Evolutionary conservation across 2,888 invertebrate genomes (phyloP).

Genomic region (Drosophila koepferae): DNA sequence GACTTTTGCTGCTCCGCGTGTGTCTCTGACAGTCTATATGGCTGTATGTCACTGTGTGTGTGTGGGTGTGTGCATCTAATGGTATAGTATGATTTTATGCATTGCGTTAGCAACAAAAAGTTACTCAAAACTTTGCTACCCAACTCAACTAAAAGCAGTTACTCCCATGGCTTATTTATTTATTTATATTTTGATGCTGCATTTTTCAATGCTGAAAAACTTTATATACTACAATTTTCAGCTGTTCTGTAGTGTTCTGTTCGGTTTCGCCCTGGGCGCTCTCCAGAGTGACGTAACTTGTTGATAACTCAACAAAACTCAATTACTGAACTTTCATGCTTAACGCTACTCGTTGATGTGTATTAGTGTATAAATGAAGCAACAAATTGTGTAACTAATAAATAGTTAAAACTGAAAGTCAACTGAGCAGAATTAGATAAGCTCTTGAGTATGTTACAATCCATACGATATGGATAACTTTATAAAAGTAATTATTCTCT

Average conservation of each 20-base stretch:
- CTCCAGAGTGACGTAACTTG: conserved; percentile 51
- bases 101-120: conserved; percentile 46
- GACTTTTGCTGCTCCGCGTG: conserved; percentile 31
- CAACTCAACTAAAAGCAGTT: conserved; percentile 12
- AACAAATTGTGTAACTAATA: not conserved
- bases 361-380: not conserved
- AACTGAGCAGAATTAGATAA: conserved; percentile 36
- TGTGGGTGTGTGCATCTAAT: conserved; percentile 4
- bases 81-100: conserved; percentile 33
- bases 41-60: conserved; percentile 6
- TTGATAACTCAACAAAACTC: conserved; percentile 63
- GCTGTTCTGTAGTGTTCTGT: conserved; percentile 14
- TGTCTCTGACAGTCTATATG: conserved; percentile 2
- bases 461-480: not conserved
- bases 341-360: not conserved
- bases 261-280: conserved; percentile 14
- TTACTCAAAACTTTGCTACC: conserved; percentile 25
- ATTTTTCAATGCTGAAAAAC: conserved; percentile 42
- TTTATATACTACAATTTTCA: conserved; percentile 40
- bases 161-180: conserved; percentile 48
- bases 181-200: conserved; percentile 47
- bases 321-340: conserved; percentile 66
- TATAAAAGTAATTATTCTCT: not conserved
- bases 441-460: not conserved
- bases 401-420: conserved; percentile 22